A percentile compares a stretch with the other conserved stretches of the same genome.
These are phyloP conservation scores for Sebastes kiyomatsui DNA, from an alignment of 2,797 vertebrate species.

Conservation along the genomic window DNA sequence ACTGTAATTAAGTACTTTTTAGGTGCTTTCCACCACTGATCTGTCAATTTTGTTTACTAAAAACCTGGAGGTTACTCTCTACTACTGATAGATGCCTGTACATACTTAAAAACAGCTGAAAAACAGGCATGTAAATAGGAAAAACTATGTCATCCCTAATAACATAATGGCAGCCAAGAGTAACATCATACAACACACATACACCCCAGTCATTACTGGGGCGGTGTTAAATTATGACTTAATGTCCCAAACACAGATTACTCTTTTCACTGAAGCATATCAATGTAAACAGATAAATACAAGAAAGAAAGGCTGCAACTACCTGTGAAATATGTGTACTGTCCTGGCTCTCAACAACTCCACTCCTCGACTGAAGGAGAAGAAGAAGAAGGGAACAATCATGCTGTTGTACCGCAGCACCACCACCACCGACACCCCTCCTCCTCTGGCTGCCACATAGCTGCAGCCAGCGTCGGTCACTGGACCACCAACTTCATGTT, in stretches of 20 bases:
- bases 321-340: conserved; percentile 33
- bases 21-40: background rate
- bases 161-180: background rate
- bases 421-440: conserved; percentile 28
- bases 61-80: background rate
- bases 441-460: conserved; percentile 74
- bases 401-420: conserved; percentile 71
- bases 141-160: background rate
- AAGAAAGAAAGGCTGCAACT: conserved; percentile 1
- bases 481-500: conserved; percentile 51
- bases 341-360: conserved; percentile 15
- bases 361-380: conserved; percentile 40
- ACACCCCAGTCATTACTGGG: background rate
- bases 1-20: background rate
- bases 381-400: conserved; percentile 71
- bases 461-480: conserved; percentile 44
- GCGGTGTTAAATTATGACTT: background rate
- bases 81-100: background rate
- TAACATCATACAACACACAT: background rate
- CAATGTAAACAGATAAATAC: background rate
- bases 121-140: background rate
- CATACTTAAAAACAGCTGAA: background rate
- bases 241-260: background rate
- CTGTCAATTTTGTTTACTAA: background rate
- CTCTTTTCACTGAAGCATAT: background rate